A percentile compares a stretch with the other conserved stretches of the same genome.
Evolutionary conservation across 2,888 invertebrate species (phyloP).

Genomic region (Caenorhabditis virilis): DNA sequence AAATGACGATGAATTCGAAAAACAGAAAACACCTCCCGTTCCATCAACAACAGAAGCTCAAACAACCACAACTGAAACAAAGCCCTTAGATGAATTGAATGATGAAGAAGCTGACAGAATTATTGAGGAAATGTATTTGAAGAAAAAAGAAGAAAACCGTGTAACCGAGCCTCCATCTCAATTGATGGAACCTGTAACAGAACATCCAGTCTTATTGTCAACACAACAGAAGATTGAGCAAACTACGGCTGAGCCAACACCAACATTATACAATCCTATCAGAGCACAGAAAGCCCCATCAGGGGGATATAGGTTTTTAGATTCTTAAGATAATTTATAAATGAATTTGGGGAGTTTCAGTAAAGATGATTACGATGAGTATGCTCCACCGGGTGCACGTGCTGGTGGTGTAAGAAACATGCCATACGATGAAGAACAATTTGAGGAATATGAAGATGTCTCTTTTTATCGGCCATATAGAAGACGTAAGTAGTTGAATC

Average conservation of each 20-base stretch:
- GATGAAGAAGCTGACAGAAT: constrained; percentile 33
- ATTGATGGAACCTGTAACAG: neutral
- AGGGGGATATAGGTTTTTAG: too few relatives aligned
- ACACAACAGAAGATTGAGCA: neutral
- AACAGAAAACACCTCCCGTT: constrained; percentile 7
- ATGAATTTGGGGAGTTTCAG: too few relatives aligned
- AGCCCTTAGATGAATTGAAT: constrained; percentile 32
- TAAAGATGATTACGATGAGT: too few relatives aligned
- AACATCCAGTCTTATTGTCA: neutral
- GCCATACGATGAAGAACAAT: too few relatives aligned
- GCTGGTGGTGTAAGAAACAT: too few relatives aligned
- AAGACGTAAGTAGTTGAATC: too few relatives aligned
- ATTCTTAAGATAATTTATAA: too few relatives aligned
- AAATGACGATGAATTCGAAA: constrained; percentile 5
- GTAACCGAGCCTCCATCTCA: neutral
- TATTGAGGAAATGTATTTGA: constrained; percentile 38
- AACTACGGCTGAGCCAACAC: neutral
- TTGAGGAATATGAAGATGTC: too few relatives aligned
- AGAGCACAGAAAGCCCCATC: constrained; percentile 14
- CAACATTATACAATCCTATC: too few relatives aligned
- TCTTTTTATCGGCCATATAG: too few relatives aligned
- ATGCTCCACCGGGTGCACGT: too few relatives aligned
- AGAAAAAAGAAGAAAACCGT: constrained; percentile 13
- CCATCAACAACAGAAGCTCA: constrained; percentile 6
- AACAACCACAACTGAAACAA: constrained; percentile 11